These are phyloP conservation scores for Azemiops feae DNA, from an alignment of 2,113 vertebrate species.

Conservation along the genomic window DNA sequence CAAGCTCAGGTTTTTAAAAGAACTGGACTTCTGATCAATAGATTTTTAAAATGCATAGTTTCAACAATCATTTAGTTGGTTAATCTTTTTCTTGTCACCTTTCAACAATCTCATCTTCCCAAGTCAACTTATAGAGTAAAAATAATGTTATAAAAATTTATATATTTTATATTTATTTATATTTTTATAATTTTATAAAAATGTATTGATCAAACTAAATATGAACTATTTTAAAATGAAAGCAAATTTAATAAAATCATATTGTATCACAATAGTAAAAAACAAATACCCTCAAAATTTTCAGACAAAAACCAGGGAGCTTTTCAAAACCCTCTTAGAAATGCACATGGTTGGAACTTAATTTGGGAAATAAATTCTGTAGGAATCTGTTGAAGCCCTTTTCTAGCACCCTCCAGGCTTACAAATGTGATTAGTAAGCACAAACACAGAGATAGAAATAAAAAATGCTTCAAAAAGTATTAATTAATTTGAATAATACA, in stretches of 20 bases:
- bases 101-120: not conserved
- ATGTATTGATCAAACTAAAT: not conserved
- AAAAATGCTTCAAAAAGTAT: not conserved
- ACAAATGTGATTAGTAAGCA: not conserved
- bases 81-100: not conserved
- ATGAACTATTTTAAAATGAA: not conserved
- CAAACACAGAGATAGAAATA: not conserved
- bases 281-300: not conserved
- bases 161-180: too few relatives aligned
- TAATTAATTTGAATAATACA: not conserved
- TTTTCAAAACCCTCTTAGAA: not conserved
- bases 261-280: not conserved
- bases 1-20: not conserved
- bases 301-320: not conserved
- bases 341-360: not conserved
- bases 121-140: not conserved
- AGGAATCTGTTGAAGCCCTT: not conserved
- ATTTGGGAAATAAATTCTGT: not conserved
- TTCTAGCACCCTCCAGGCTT: not conserved
- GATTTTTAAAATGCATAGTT: not conserved
- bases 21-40: not conserved
- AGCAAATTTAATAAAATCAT: not conserved
- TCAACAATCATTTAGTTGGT: not conserved
- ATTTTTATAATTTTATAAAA: not conserved
- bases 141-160: not conserved